These are phyloP conservation scores for Synaphobranchus kaupii DNA, from an alignment of 2,797 vertebrate species.

Conservation along the genomic window DNA sequence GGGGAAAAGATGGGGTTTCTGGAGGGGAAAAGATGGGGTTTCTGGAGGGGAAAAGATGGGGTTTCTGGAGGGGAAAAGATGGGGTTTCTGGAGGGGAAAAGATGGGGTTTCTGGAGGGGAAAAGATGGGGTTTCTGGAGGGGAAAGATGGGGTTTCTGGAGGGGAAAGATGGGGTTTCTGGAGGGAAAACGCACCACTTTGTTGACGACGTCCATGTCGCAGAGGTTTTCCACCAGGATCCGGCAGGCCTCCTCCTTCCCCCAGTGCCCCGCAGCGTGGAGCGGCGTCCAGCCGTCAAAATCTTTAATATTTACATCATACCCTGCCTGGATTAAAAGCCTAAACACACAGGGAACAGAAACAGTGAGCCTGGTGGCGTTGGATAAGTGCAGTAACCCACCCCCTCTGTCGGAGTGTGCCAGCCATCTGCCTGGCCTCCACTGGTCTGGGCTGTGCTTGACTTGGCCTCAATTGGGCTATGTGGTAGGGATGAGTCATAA, in stretches of 20 bases:
- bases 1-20: too few species aligned
- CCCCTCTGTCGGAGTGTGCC: slow-evolving; percentile 46
- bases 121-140: too few species aligned
- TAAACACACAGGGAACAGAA: slow-evolving; percentile 52
- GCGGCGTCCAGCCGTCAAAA: slow-evolving; percentile 97
- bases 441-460: background rate
- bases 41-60: too few species aligned
- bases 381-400: slow-evolving; percentile 41
- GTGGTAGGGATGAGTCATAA: too few species aligned
- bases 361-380: slow-evolving; percentile 37
- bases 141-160: too few species aligned
- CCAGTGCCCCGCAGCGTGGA: slow-evolving; percentile 97
- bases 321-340: slow-evolving; percentile 98
- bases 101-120: too few species aligned
- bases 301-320: slow-evolving; percentile 99
- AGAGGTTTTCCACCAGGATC: slow-evolving; percentile 95
- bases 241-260: slow-evolving; percentile 98
- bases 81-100: too few species aligned
- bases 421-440: background rate
- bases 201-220: slow-evolving; percentile 96
- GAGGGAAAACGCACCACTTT: slow-evolving; percentile 86
- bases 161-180: background rate
- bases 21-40: too few species aligned
- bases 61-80: too few species aligned
- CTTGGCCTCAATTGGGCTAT: background rate